Evolutionary conservation across 2,888 invertebrate species (phyloP).

Genomic region (Machimus rusticus): DNA sequence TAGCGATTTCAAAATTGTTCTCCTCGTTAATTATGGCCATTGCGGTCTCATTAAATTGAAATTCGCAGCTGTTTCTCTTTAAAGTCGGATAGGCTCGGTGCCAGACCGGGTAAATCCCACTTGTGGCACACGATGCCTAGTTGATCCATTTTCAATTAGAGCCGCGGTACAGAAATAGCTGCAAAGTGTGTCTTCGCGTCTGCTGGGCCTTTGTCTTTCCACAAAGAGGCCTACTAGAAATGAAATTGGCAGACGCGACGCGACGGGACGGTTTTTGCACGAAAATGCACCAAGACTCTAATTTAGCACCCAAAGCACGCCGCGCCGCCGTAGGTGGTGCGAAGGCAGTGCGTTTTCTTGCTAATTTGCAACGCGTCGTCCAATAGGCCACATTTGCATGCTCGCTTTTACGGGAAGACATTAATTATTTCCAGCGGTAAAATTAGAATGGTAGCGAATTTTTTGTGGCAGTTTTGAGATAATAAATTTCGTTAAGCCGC

Average conservation of each 20-base stretch:
- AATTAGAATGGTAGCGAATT: background rate
- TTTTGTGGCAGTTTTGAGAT: background rate
- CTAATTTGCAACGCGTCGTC: background rate
- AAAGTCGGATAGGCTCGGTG: background rate
- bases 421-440: background rate
- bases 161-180: background rate
- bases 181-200: background rate
- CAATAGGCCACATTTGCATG: background rate
- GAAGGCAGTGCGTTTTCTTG: background rate
- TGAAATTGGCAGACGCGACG: background rate
- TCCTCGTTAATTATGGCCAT: constrained; percentile 1
- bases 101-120: background rate
- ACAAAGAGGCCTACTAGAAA: background rate
- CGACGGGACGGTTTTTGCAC: background rate
- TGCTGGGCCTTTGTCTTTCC: background rate
- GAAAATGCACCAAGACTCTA: background rate
- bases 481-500: background rate
- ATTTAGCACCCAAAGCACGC: background rate
- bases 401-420: background rate
- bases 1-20: background rate
- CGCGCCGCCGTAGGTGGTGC: background rate
- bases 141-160: background rate
- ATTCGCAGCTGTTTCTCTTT: constrained; percentile 16
- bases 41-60: background rate
- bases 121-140: background rate